Conservation (phyloP, 2,888 invertebrate species). For the Tortrix viridana region DNA sequence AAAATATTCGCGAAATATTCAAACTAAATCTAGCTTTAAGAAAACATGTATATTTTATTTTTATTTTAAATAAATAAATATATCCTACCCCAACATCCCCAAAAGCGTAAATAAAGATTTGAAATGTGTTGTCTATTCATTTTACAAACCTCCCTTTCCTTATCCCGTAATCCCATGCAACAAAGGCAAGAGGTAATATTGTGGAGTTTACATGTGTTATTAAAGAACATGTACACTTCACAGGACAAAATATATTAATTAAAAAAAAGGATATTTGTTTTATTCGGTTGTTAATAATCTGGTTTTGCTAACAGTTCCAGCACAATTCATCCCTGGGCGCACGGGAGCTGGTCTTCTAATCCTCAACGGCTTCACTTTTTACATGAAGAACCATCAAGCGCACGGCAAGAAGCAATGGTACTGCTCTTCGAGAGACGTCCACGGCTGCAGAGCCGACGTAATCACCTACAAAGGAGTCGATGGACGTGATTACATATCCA, state of each 20-base stretch:
- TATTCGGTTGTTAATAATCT: constrained; percentile 40
- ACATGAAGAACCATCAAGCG: constrained; percentile 80
- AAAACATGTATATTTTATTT: constrained; percentile 32
- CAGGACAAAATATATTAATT: constrained; percentile 15
- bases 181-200: constrained; percentile 3
- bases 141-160: constrained; percentile 7
- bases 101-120: constrained; percentile 21
- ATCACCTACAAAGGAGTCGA: constrained; percentile 75
- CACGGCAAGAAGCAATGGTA: constrained; percentile 81
- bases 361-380: constrained; percentile 77
- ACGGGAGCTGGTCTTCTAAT: constrained; percentile 75
- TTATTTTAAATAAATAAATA: constrained; percentile 36
- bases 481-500: constrained; percentile 76
- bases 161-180: constrained; percentile 10
- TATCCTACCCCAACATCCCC: constrained; percentile 26
- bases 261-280: constrained; percentile 50
- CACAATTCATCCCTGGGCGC: constrained; percentile 76
- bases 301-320: constrained; percentile 70
- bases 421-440: constrained; percentile 76
- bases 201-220: constrained; percentile 27
- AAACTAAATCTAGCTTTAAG: constrained; percentile 31
- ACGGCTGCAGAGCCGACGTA: constrained; percentile 76
- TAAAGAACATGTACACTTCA: constrained; percentile 22
- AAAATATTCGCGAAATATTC: background rate
- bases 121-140: constrained; percentile 15